Evolutionary conservation across 2,797 vertebrate species (phyloP).

Genomic region (Leucoraja ocellata): DNA sequence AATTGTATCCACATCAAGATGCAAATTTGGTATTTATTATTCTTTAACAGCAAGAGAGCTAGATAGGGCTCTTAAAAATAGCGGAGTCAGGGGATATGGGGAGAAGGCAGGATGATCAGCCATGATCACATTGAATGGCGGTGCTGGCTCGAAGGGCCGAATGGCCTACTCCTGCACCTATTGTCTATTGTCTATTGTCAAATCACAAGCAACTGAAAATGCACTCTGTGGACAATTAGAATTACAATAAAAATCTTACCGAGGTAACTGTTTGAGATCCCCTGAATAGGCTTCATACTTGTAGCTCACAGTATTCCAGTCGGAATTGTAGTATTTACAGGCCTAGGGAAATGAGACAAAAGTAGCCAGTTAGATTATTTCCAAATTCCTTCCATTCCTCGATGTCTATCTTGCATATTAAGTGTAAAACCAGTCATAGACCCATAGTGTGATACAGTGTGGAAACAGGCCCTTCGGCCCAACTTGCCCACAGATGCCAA

Average conservation of each 20-base stretch:
- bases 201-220: too few relatives aligned
- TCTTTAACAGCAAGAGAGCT: not conserved
- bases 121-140: too few relatives aligned
- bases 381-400: not conserved
- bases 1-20: too few relatives aligned
- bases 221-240: not conserved
- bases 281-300: slow-evolving; percentile 87
- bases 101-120: too few relatives aligned
- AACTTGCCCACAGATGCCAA: too few relatives aligned
- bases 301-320: slow-evolving; percentile 84
- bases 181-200: too few relatives aligned
- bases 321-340: slow-evolving; percentile 90
- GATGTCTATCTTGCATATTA: not conserved
- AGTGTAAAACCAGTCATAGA: not conserved
- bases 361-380: not conserved
- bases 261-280: slow-evolving; percentile 82
- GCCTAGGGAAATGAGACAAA: slow-evolving; percentile 61
- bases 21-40: not conserved
- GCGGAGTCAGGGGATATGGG: too few relatives aligned
- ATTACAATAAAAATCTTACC: slow-evolving; percentile 59
- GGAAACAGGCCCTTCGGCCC: too few relatives aligned
- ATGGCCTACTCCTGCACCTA: too few relatives aligned
- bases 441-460: too few relatives aligned
- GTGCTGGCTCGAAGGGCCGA: too few relatives aligned
- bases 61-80: too few relatives aligned